A percentile compares a stretch with the other conserved stretches of the same genome.
Evolutionary conservation across 2,888 invertebrate genomes (phyloP).

Genomic region (Zygaena filipendulae): DNA sequence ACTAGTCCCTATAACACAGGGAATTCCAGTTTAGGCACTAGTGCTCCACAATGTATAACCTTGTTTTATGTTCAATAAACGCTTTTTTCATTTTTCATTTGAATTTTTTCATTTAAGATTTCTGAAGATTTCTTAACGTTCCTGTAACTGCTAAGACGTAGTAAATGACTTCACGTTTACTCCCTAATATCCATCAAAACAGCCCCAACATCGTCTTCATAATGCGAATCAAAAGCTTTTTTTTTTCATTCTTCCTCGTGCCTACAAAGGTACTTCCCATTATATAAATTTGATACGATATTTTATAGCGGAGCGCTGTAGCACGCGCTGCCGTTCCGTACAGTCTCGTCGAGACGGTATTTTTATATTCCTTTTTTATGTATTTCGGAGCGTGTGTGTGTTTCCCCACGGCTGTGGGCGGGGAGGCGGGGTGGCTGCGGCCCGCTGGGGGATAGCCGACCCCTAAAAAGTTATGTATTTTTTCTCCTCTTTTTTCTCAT

Average conservation of each 20-base stretch:
- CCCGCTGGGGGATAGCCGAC: conserved; percentile 37
- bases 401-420: conserved; percentile 22
- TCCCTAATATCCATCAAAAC: conserved; percentile 31
- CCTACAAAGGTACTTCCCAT: conserved; percentile 48
- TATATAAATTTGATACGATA: conserved; percentile 62
- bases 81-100: too few species aligned
- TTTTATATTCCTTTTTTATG: conserved; percentile 46
- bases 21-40: too few species aligned
- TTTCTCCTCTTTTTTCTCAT: conserved; percentile 65
- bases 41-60: too few species aligned
- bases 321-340: too few species aligned
- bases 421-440: conserved; percentile 23
- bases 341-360: conserved; percentile 30
- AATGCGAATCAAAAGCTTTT: conserved; percentile 30
- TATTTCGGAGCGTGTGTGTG: conserved; percentile 32
- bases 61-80: too few species aligned
- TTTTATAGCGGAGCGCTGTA: conserved; percentile 45
- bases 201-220: conserved; percentile 31
- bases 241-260: conserved; percentile 36
- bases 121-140: too few species aligned
- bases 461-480: conserved; percentile 69
- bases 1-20: too few species aligned
- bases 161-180: too few species aligned
- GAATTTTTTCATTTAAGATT: too few species aligned
- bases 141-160: too few species aligned